Evolutionary conservation across 1,140 invertebrate species (phyloP), one percentile per base, ranked within the genome.

Genomic region (Theocolax elegans): DNA sequence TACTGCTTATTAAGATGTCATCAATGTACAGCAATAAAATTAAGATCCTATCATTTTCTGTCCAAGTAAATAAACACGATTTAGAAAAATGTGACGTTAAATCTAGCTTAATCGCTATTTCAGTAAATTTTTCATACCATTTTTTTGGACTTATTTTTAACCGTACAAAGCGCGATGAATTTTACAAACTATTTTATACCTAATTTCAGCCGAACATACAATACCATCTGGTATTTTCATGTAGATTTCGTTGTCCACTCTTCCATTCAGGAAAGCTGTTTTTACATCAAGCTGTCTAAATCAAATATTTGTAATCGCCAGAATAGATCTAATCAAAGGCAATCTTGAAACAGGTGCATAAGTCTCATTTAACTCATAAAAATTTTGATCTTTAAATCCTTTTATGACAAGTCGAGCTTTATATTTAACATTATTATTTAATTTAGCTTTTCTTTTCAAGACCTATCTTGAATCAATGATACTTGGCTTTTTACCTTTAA

Each of bases 261-360:
- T 66, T 58, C 78, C 79, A 75, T 86, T 78, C 48, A 82, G 64
- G 69, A 82, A 86, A 19, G 82, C 80, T 51, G 83, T 81, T 64
- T 76, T 76, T 1, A 84, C 80, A 75, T 86, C 86, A 38, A 85
- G 73, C 58, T 84, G 81, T 9, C 59, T n/a, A 3, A 79, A 60
- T 8, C 76, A 13, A 23, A 76, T 67, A 56, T 72, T 72, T 15
- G 48, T 63, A 1, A 72, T 63, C 8, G 58, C 56, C 21, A 72
- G 13, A 1, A 54, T 25, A 13, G 59, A 38, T 74, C 74, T 35
- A 12, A 78, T 77, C 67, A 88, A 31, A 15, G 35, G 23, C 13
- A 71, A 54, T 48, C 74, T 25, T 13, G 68, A 71, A 7, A 75
- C 67, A 12, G 62, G 73, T 17, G 70, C 25, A 25, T 76, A 82